A percentile compares a stretch with the other conserved stretches of the same genome.
Evolutionary conservation across 2,113 vertebrate genomes (phyloP).

Genomic region (Coryphaenoides rupestris): DNA sequence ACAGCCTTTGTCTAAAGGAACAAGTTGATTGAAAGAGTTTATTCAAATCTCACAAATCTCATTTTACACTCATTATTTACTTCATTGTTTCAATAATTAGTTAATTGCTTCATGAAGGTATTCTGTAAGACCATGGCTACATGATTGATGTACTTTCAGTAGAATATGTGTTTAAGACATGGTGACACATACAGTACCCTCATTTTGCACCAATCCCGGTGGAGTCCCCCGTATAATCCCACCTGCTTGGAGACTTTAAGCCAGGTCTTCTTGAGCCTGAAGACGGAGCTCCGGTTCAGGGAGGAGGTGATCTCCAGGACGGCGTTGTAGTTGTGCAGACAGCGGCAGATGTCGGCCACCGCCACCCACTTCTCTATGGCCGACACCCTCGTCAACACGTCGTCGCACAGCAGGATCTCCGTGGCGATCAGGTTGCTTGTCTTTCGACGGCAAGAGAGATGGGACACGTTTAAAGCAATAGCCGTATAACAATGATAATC

Average conservation of each 20-base stretch:
- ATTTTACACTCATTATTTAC: no score
- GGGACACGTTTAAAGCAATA: no score
- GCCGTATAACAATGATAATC: no score
- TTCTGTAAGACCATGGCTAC: no score
- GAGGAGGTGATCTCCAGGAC: conserved; percentile 96
- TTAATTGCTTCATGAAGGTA: no score
- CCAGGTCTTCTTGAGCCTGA: conserved; percentile 97
- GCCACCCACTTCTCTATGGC: conserved; percentile 98
- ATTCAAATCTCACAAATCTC: no score
- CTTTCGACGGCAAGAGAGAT: conserved; percentile 45
- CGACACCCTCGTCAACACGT: conserved; percentile 75
- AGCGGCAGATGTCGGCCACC: conserved; percentile 94
- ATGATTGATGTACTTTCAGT: no score
- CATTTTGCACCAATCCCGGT: no score
- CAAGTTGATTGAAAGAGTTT: background rate
- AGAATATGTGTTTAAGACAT: no score
- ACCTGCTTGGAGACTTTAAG: conserved; percentile 98
- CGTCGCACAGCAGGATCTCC: conserved; percentile 88
- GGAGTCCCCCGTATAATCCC: background rate
- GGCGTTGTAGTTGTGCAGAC: conserved; percentile 96
- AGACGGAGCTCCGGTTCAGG: conserved; percentile 96
- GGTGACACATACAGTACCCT: no score
- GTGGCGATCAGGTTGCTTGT: conserved; percentile 95
- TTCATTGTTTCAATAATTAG: no score
- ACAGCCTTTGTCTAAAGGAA: conserved; percentile 86